Conservation (phyloP, 2,888 invertebrate species). For the Lycocerus yunnanus region DNA sequence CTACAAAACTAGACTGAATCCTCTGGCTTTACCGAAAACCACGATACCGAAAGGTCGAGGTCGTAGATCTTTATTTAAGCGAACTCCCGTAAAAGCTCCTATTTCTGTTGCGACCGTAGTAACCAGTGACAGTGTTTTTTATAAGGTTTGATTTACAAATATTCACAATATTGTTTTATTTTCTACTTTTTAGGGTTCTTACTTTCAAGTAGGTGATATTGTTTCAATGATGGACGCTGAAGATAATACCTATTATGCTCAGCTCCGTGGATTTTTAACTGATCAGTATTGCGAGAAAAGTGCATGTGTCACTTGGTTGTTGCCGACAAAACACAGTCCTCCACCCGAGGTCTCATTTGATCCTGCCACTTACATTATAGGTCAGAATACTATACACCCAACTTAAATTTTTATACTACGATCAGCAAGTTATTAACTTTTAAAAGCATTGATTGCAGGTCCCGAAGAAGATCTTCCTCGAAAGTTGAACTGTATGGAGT, state of each 20-base stretch:
- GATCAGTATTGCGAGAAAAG: conserved; percentile 95
- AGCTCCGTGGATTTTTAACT: conserved; percentile 84
- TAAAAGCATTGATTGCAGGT: conserved; percentile 58
- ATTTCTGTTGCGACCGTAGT: conserved; percentile 80
- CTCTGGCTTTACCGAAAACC: conserved; percentile 54
- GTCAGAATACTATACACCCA: conserved; percentile 55
- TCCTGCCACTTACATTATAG: conserved; percentile 87
- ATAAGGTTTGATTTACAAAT: conserved; percentile 61
- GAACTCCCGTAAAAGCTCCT: conserved; percentile 80
- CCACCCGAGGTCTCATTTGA: conserved; percentile 80
- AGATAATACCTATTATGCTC: conserved; percentile 83
- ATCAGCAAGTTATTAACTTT: neutral
- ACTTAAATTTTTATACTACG: no score
- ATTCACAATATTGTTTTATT: neutral
- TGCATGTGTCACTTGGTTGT: conserved; percentile 88
- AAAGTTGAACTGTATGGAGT: conserved; percentile 84
- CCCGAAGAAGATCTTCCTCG: conserved; percentile 90
- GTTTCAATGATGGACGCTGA: conserved; percentile 81
- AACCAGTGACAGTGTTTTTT: conserved; percentile 79
- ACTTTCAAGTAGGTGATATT: conserved; percentile 89
- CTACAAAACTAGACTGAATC: conserved; percentile 56
- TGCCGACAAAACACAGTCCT: conserved; percentile 83
- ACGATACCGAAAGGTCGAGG: conserved; percentile 70
- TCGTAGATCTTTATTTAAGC: conserved; percentile 77
- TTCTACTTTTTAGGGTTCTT: conserved; percentile 63